Conservation (phyloP, 2,113 vertebrate genomes). For the Egretta garzetta region DNA sequence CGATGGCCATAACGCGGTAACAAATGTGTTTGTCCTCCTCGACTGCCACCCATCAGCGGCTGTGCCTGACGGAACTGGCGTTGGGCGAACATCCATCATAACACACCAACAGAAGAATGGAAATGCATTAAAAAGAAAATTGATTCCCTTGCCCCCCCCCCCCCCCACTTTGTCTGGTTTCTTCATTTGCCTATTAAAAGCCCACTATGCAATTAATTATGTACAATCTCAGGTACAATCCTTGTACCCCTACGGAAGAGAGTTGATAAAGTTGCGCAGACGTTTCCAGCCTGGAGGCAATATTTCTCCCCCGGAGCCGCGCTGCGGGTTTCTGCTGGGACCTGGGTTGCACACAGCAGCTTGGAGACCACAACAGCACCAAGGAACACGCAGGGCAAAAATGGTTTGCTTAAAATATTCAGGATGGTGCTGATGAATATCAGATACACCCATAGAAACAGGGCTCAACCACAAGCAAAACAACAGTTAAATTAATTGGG, state of each 20-base stretch:
- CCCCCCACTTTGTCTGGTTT: background rate
- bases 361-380: background rate
- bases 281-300: background rate
- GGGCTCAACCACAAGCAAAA: background rate
- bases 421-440: background rate
- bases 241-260: background rate
- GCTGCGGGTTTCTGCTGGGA: background rate
- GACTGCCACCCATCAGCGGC: background rate
- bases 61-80: background rate
- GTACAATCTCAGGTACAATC: background rate
- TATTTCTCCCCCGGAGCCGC: background rate
- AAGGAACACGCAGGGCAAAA: background rate
- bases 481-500: background rate
- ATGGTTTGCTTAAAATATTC: background rate
- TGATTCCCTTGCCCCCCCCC: background rate
- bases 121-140: conserved; percentile 23
- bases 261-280: background rate
- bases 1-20: background rate
- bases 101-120: background rate
- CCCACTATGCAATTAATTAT: background rate
- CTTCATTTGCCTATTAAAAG: background rate
- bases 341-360: fast-evolving
- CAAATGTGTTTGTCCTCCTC: background rate
- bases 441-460: background rate
- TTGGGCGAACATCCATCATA: background rate